Conservation (phyloP, 1,140 invertebrate genomes). For the Sarcophaga bullata region DNA sequence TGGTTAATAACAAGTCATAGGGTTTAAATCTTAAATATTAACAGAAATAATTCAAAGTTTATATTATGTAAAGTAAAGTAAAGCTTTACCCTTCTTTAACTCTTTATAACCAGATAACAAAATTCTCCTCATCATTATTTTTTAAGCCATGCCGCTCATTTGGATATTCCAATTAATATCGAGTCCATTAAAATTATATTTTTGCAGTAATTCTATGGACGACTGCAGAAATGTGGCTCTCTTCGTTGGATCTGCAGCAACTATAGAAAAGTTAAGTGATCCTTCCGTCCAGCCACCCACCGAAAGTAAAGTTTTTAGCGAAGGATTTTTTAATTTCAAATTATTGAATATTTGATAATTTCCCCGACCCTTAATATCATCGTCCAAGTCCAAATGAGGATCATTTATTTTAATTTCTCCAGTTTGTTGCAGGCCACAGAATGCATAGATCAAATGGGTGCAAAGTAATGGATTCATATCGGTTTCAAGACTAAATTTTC, state of each 20-base stretch:
- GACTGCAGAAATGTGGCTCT: constrained; percentile 68
- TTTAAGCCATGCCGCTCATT: constrained; percentile 70
- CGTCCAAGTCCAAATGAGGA: constrained; percentile 72
- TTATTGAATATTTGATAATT: constrained; percentile 70
- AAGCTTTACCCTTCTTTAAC: constrained; percentile 67
- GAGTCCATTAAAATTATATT: constrained; percentile 81
- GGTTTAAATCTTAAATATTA: constrained; percentile 61
- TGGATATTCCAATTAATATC: constrained; percentile 87
- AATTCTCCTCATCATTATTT: constrained; percentile 66
- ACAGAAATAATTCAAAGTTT: neutral
- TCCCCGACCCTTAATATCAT: constrained; percentile 61
- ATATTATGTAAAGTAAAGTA: neutral
- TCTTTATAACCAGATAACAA: constrained; percentile 70
- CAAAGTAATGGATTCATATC: constrained; percentile 77
- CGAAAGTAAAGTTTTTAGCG: constrained; percentile 75
- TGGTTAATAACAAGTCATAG: constrained; percentile 67
- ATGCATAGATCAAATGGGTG: constrained; percentile 79
- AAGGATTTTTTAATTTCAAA: constrained; percentile 73
- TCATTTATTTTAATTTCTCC: constrained; percentile 71
- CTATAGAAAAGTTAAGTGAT: constrained; percentile 73
- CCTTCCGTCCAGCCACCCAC: constrained; percentile 84
- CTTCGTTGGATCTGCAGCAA: constrained; percentile 66
- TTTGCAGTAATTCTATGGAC: constrained; percentile 68
- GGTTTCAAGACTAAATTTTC: constrained; percentile 58
- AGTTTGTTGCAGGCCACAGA: constrained; percentile 71